Evolutionary conservation across 2,888 invertebrate species (phyloP).

Genomic region (Cheilosia pagana): DNA sequence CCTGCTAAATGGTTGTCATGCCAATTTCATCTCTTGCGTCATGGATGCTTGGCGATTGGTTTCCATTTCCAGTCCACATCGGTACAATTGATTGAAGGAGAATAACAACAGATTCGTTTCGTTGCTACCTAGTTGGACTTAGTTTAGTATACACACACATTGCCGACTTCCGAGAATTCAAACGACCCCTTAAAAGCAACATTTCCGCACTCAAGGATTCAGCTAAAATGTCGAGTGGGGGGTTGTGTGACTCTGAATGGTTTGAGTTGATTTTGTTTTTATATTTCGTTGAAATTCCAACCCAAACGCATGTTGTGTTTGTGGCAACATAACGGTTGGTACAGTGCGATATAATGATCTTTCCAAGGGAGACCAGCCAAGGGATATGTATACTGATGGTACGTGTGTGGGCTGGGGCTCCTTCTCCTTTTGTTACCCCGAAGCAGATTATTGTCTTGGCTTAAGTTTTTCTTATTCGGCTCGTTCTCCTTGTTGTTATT

Average conservation of each 20-base stretch:
- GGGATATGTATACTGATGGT: neutral
- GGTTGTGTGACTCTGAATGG: neutral
- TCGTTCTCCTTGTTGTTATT: conserved; percentile 19
- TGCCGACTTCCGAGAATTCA: conserved; percentile 23
- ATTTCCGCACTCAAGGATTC: conserved; percentile 54
- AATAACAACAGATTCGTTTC: neutral
- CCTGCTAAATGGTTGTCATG: conserved; percentile 44
- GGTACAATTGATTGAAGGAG: neutral
- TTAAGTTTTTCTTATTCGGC: conserved; percentile 30
- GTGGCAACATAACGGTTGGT: conserved; percentile 52
- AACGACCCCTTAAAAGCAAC: conserved; percentile 53
- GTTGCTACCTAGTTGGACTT: neutral
- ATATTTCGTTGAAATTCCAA: neutral
- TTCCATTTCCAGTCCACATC: conserved; percentile 25
- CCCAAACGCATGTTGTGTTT: conserved; percentile 59
- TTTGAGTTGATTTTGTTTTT: conserved; percentile 4
- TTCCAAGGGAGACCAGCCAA: conserved; percentile 33
- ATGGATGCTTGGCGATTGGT: conserved; percentile 32
- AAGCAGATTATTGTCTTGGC: conserved; percentile 55
- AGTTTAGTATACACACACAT: neutral
- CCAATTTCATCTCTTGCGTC: conserved; percentile 39
- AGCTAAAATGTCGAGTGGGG: conserved; percentile 40
- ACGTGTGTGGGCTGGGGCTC: conserved; percentile 17
- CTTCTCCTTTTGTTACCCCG: conserved; percentile 56
- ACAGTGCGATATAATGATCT: conserved; percentile 58